These are phyloP conservation scores for Siniperca knerii DNA, from an alignment of 2,113 vertebrate genomes.

Conservation along the genomic window DNA sequence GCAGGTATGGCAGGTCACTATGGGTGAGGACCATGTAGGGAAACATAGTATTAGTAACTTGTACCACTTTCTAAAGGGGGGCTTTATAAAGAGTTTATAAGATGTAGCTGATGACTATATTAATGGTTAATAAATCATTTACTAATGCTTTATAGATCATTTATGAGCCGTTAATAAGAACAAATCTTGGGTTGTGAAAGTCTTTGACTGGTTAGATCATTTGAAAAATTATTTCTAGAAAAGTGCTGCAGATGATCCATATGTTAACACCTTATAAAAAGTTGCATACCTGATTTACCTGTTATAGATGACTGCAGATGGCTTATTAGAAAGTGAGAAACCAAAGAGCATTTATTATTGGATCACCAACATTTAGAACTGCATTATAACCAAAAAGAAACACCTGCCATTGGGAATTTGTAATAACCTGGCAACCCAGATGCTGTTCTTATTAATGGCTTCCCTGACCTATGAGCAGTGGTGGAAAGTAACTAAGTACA, in stretches of 20 bases:
- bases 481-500: neutral
- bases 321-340: neutral
- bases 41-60: neutral
- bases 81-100: neutral
- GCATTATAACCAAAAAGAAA: neutral
- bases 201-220: neutral
- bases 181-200: neutral
- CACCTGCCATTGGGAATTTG: neutral
- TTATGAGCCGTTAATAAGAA: neutral
- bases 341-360: neutral
- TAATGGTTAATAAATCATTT: neutral
- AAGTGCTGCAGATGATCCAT: neutral
- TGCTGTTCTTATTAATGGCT: neutral
- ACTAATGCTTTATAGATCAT: neutral
- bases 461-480: neutral
- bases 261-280: neutral
- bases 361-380: neutral
- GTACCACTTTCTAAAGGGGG: neutral
- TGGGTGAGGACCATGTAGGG: neutral
- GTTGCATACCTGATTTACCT: neutral
- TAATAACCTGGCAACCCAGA: neutral
- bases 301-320: neutral
- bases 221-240: neutral
- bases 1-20: neutral
- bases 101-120: neutral